Percentiles rank a stretch among this genome's conserved stretches.
Evolutionary conservation across 1,140 invertebrate genomes (phyloP).

Genomic region (Lucilia sericata): DNA sequence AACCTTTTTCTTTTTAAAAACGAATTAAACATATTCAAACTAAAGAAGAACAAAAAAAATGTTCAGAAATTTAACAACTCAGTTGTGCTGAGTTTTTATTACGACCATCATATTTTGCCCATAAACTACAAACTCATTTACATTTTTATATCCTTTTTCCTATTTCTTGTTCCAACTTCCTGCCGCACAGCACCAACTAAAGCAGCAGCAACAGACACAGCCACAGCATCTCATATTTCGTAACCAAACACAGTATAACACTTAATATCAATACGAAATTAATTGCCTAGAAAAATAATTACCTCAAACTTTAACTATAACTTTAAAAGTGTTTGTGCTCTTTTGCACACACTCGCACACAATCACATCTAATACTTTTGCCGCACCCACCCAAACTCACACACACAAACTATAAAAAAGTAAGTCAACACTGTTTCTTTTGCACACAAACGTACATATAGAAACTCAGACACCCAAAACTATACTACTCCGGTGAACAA

Average conservation of each 20-base stretch:
- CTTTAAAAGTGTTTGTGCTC: slow-evolving; percentile 35
- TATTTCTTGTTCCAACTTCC: slow-evolving; percentile 1
- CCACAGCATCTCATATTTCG: not conserved
- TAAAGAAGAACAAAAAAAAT: too few species aligned
- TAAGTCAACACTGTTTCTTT: not conserved
- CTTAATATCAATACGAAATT: slow-evolving; percentile 46
- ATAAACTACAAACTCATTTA: slow-evolving; percentile 41
- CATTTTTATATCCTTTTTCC: slow-evolving; percentile 39
- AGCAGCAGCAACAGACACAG: not conserved
- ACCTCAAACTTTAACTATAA: slow-evolving; percentile 40
- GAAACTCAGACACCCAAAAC: not conserved
- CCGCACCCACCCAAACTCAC: not conserved
- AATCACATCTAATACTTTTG: too few species aligned
- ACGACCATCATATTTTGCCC: slow-evolving; percentile 4
- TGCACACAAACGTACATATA: not conserved
- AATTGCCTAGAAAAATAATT: slow-evolving; percentile 48
- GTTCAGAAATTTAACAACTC: too few species aligned
- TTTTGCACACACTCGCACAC: not conserved
- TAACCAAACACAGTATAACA: slow-evolving; percentile 34
- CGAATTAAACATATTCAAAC: too few species aligned
- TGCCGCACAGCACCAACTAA: not conserved
- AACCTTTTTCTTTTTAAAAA: too few species aligned
- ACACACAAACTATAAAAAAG: not conserved
- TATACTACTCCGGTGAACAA: not conserved
- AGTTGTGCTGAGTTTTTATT: too few species aligned